Percentiles rank a stretch among this genome's conserved stretches.
Evolutionary conservation across 1,140 invertebrate genomes (phyloP).

Genomic region (Lutraria rhynchaena): DNA sequence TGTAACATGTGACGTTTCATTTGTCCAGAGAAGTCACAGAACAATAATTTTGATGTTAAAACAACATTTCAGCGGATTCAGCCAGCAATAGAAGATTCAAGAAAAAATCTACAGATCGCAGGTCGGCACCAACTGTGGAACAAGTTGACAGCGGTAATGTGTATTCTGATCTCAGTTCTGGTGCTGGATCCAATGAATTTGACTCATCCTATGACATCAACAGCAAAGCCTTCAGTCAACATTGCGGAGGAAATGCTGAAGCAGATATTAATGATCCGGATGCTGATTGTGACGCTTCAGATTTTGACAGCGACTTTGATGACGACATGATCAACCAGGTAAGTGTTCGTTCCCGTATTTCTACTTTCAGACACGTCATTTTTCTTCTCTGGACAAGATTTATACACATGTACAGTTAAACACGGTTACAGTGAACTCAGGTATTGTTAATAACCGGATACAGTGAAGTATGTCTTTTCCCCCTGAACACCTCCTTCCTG

Average conservation of each 20-base stretch:
- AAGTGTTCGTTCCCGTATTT: neutral
- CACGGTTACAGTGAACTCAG: no score
- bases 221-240: neutral
- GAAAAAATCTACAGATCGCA: slow-evolving; percentile 6
- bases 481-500: no score
- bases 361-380: neutral
- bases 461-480: no score
- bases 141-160: slow-evolving; percentile 25
- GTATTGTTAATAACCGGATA: no score
- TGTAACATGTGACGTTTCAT: no score
- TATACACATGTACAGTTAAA: no score
- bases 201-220: slow-evolving; percentile 29
- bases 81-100: slow-evolving; percentile 10
- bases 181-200: slow-evolving; percentile 18
- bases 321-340: slow-evolving; percentile 22
- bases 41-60: no score
- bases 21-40: no score
- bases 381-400: neutral
- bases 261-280: slow-evolving; percentile 4
- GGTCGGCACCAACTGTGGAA: neutral
- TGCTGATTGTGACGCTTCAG: neutral
- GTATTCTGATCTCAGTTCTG: slow-evolving; percentile 33
- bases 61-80: slow-evolving; percentile 9
- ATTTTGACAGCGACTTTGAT: slow-evolving; percentile 24
- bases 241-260: neutral